Conservation (phyloP, 2,797 vertebrate genomes). For the Meriones psammophilus region DNA sequence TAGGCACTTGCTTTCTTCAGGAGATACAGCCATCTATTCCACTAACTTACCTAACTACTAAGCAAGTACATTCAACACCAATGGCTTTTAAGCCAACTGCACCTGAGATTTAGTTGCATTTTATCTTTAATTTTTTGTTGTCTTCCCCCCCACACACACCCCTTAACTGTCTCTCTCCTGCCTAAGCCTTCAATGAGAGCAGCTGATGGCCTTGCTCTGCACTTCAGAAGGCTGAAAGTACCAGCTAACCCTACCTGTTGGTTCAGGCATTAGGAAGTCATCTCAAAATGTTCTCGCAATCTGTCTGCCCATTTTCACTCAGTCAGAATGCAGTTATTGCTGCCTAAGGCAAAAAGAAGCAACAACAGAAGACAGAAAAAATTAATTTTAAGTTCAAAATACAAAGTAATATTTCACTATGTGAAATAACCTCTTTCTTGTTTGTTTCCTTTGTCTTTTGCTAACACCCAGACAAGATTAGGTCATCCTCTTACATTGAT, state of each 20-base stretch:
- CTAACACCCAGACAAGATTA: background rate
- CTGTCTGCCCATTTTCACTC: background rate
- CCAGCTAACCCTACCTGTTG: background rate
- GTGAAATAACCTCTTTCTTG: background rate
- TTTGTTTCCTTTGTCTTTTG: background rate
- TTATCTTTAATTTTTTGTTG: background rate
- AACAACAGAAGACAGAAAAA: background rate
- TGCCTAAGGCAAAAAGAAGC: background rate
- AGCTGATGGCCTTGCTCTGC: background rate
- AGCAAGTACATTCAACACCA: background rate
- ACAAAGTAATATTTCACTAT: background rate
- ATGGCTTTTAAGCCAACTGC: background rate
- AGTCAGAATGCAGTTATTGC: background rate
- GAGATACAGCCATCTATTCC: background rate
- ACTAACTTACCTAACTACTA: background rate
- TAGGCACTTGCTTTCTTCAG: background rate
- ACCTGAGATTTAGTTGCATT: background rate
- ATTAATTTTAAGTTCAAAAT: background rate
- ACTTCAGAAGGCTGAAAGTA: background rate
- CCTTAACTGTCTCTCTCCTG: background rate
- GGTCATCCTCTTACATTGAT: background rate
- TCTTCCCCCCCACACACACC: background rate
- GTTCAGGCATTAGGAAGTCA: background rate
- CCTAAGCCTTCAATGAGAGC: background rate
- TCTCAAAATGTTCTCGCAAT: background rate